Conservation (phyloP, 2,113 vertebrate genomes). For the Perca fluviatilis region DNA sequence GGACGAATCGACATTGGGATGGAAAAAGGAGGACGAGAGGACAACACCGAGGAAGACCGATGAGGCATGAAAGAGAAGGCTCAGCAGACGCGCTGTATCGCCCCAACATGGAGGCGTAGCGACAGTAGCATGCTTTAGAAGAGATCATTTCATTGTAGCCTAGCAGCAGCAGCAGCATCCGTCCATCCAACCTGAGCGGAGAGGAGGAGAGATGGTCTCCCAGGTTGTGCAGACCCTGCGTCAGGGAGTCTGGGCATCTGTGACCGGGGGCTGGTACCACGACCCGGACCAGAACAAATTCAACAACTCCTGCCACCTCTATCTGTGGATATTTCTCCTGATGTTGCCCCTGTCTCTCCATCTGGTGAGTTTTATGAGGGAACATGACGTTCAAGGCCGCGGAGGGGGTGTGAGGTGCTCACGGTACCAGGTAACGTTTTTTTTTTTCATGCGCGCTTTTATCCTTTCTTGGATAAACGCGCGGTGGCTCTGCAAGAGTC, state of each 20-base stretch:
- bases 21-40: constrained; percentile 42
- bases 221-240: constrained; percentile 92
- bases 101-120: constrained; percentile 81
- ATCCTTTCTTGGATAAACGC: constrained; percentile 14
- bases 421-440: constrained; percentile 18
- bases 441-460: constrained; percentile 7
- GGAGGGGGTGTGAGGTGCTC: constrained; percentile 43
- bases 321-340: constrained; percentile 96
- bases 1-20: constrained; percentile 54
- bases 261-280: constrained; percentile 97
- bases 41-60: constrained; percentile 34
- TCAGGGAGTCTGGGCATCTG: constrained; percentile 95
- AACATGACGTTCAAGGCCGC: constrained; percentile 70
- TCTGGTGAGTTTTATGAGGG: constrained; percentile 88
- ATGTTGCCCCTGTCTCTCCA: constrained; percentile 93
- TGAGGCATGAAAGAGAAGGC: constrained; percentile 58
- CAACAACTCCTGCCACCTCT: constrained; percentile 96
- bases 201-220: constrained; percentile 88
- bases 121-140: constrained; percentile 64
- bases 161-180: constrained; percentile 70
- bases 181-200: constrained; percentile 73
- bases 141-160: constrained; percentile 77
- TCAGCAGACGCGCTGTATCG: constrained; percentile 45
- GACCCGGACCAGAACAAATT: constrained; percentile 97
- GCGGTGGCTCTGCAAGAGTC: not conserved